phyloP scores from a whole-genome alignment of 2,113 vertebrate species.

The Eclectus roratus region DNA sequence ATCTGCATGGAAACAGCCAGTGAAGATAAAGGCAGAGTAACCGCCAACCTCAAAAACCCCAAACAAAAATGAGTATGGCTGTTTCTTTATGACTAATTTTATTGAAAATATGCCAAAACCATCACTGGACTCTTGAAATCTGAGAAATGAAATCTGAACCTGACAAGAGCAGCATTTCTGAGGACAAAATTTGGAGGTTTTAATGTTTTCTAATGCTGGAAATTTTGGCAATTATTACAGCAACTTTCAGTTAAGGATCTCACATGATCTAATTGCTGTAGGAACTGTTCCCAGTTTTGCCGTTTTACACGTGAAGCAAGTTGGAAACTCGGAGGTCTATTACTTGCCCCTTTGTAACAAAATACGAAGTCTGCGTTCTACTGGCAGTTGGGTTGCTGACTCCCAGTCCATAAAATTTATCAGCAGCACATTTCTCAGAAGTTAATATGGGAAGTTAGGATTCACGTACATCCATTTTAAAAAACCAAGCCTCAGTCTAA shows the following conservation, averaged over 20 bases:
- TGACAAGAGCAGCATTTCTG: neutral
- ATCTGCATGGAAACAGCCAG: neutral
- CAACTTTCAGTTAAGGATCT: neutral
- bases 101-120: neutral
- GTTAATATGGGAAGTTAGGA: neutral
- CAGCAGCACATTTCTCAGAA: neutral
- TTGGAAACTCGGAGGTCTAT: neutral
- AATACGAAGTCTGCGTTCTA: neutral
- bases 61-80: neutral
- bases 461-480: neutral
- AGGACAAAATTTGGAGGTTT: neutral
- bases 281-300: neutral
- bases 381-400: neutral
- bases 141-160: neutral
- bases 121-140: neutral
- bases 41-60: neutral
- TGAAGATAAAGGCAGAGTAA: neutral
- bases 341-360: neutral
- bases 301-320: neutral
- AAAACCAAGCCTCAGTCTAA: neutral
- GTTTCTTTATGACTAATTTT: neutral
- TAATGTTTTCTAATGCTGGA: neutral
- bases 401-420: neutral
- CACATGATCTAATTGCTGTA: neutral
- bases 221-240: neutral